Conservation (phyloP, 2,113 vertebrate species). For the Actinemys pallida region DNA sequence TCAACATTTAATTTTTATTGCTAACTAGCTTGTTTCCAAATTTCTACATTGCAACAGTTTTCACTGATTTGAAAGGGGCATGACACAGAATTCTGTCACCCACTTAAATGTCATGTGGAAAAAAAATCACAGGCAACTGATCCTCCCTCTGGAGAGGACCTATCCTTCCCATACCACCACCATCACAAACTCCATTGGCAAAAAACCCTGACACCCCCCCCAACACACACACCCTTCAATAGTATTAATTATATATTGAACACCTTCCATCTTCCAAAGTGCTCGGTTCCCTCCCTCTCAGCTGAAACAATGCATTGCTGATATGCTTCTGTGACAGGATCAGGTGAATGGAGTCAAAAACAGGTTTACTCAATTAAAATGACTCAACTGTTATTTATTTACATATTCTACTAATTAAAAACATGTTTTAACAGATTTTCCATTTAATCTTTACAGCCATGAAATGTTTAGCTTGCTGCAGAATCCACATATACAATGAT, state of each 20-base stretch:
- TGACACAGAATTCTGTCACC: conserved; percentile 9
- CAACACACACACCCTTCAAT: not conserved
- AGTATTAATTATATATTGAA: conserved; percentile 66
- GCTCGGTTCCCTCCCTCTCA: conserved; percentile 47
- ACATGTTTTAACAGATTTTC: not conserved
- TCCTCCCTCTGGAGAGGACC: not conserved
- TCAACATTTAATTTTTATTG: conserved; percentile 63
- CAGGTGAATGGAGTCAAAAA: not conserved
- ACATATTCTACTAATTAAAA: not conserved
- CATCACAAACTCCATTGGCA: not conserved
- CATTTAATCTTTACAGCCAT: not conserved
- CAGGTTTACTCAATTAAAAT: not conserved
- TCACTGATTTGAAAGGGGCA: conserved; percentile 47
- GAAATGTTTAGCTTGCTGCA: not conserved
- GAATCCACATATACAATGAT: not conserved
- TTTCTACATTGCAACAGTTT: conserved; percentile 49
- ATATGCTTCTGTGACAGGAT: not conserved
- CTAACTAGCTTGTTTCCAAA: conserved; percentile 51
- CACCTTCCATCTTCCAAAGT: conserved; percentile 52
- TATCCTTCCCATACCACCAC: conserved; percentile 33
- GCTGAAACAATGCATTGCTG: not conserved
- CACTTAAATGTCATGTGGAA: conserved; percentile 56
- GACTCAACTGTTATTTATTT: not conserved
- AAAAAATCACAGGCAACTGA: not conserved
- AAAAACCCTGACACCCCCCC: not conserved